Percentiles rank a stretch among this genome's conserved stretches.
phyloP scores from a whole-genome alignment of 2,113 vertebrate genomes.

The Sebastes schlegelii region DNA sequence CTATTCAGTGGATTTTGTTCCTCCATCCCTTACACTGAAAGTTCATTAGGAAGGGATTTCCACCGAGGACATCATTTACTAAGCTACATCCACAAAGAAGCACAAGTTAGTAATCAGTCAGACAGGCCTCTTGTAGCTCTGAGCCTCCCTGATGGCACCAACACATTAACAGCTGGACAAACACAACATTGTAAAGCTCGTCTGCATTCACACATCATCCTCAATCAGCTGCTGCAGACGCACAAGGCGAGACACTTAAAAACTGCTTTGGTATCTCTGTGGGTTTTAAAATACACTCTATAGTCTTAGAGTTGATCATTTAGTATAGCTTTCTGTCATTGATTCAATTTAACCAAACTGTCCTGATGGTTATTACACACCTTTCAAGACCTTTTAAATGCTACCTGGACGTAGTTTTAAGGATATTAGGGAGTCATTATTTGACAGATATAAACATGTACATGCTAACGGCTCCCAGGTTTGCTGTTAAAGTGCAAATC shows the following conservation, averaged over 20 bases:
- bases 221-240: slow-evolving; percentile 17
- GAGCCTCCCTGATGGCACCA: slow-evolving; percentile 33
- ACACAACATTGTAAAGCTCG: slow-evolving; percentile 23
- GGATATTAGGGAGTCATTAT: background rate
- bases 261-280: background rate
- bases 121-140: slow-evolving; percentile 15
- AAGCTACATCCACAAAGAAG: background rate
- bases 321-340: background rate
- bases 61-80: background rate
- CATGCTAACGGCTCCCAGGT: background rate
- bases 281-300: background rate
- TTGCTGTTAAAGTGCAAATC: background rate
- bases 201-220: background rate
- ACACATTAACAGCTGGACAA: slow-evolving; percentile 64
- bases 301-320: background rate
- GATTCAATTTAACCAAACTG: background rate
- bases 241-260: background rate
- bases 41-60: background rate
- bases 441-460: background rate
- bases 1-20: background rate
- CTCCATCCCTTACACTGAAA: background rate
- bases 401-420: too few relatives aligned
- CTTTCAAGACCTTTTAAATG: background rate
- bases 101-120: slow-evolving; percentile 27
- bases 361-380: too few relatives aligned